phyloP scores from a whole-genome alignment of 2,888 invertebrate species.

The Stenoptilia bipunctidactyla region DNA sequence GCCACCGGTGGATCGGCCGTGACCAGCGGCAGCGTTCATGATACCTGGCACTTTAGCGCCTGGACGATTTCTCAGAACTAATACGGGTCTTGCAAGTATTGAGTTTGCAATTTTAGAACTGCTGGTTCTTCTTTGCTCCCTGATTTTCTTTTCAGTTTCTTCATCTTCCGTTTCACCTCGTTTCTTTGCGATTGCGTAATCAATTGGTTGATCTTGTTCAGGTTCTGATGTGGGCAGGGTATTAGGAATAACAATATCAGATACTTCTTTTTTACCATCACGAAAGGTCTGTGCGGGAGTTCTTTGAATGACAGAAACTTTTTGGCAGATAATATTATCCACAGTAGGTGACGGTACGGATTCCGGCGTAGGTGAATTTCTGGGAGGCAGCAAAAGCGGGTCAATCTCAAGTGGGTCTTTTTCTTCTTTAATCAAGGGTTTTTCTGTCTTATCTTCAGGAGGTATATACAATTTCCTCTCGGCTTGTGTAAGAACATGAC shows the following conservation, averaged over 20 bases:
- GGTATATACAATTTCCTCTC: conserved; percentile 84
- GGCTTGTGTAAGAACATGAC: conserved; percentile 84
- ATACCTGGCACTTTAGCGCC: conserved; percentile 75
- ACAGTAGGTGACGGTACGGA: conserved; percentile 73
- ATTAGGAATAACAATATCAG: conserved; percentile 63
- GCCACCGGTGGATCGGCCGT: conserved; percentile 78
- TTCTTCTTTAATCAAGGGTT: conserved; percentile 72
- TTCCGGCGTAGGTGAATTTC: conserved; percentile 65
- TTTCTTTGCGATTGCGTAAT: conserved; percentile 88
- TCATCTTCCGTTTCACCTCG: conserved; percentile 77
- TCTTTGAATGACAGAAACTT: conserved; percentile 86
- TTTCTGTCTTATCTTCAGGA: conserved; percentile 69
- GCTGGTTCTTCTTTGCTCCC: conserved; percentile 78
- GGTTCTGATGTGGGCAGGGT: conserved; percentile 70
- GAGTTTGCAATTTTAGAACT: conserved; percentile 75
- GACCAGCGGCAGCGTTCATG: conserved; percentile 82
- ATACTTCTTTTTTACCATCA: conserved; percentile 54
- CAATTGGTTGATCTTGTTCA: conserved; percentile 89
- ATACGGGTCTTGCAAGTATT: conserved; percentile 60
- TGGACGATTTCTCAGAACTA: conserved; percentile 69
- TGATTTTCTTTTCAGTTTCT: conserved; percentile 76
- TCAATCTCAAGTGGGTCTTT: conserved; percentile 75
- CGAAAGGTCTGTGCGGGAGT: conserved; percentile 74
- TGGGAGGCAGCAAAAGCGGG: conserved; percentile 69
- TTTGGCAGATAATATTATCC: conserved; percentile 77